Conservation (phyloP, 2,888 invertebrate species). For the Macropis europaea region DNA sequence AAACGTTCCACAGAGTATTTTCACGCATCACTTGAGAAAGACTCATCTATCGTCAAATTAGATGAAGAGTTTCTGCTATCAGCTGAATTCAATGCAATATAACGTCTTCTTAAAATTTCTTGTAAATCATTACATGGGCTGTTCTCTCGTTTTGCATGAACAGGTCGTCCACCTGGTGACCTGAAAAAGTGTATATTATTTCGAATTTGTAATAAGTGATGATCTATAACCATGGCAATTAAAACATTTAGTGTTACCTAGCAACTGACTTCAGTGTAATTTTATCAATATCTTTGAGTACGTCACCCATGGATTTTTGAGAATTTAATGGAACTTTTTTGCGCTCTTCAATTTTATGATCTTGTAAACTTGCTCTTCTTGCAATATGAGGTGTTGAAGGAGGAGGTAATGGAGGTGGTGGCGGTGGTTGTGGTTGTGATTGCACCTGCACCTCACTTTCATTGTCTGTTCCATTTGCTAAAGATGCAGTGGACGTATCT, state of each 20-base stretch:
- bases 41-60: conserved; percentile 70
- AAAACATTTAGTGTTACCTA: conserved; percentile 62
- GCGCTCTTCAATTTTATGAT: conserved; percentile 73
- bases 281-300: conserved; percentile 75
- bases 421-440: conserved; percentile 53
- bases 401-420: conserved; percentile 73
- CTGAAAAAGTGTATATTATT: conserved; percentile 50
- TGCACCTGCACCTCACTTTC: conserved; percentile 49
- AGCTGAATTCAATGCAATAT: conserved; percentile 74
- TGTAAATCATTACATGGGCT: conserved; percentile 78
- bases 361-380: conserved; percentile 77
- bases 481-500: conserved; percentile 65
- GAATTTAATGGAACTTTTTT: conserved; percentile 67
- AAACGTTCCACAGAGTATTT: conserved; percentile 25
- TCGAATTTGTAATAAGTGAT: neutral
- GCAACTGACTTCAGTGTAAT: conserved; percentile 73
- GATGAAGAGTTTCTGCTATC: conserved; percentile 73
- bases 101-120: conserved; percentile 76
- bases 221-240: neutral
- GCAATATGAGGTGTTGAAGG: conserved; percentile 77
- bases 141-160: conserved; percentile 73
- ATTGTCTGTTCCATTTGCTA: conserved; percentile 64
- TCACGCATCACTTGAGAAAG: conserved; percentile 63
- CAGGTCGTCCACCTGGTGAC: conserved; percentile 75
- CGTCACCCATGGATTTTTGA: conserved; percentile 76